A percentile compares a stretch with the other conserved stretches of the same genome.
These are phyloP conservation scores for Scaptodrosophila lebanonensis DNA, from an alignment of 1,140 invertebrate genomes.

Conservation along the genomic window DNA sequence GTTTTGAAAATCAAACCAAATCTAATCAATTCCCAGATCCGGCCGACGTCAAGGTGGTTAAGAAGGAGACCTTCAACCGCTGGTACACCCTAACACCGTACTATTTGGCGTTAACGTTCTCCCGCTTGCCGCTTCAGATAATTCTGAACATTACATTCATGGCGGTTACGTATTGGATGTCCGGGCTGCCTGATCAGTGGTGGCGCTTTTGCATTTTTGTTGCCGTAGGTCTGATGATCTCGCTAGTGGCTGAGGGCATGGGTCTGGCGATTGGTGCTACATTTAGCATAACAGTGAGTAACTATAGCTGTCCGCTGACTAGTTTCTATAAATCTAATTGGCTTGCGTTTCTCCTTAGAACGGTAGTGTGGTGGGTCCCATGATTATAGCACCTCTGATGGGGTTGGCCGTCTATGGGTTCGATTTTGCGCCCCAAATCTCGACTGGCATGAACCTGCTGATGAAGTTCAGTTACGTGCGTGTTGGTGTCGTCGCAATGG, in stretches of 20 bases:
- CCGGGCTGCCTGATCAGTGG: constrained; percentile 79
- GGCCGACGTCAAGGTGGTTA: constrained; percentile 86
- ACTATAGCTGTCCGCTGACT: not conserved
- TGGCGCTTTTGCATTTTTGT: constrained; percentile 80
- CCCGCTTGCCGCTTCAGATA: constrained; percentile 81
- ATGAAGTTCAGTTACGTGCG: constrained; percentile 82
- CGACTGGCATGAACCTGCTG: constrained; percentile 79
- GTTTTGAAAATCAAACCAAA: not conserved
- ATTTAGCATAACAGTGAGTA: constrained; percentile 82
- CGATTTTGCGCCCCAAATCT: constrained; percentile 81
- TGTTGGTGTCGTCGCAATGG: constrained; percentile 80
- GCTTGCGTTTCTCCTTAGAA: constrained; percentile 78
- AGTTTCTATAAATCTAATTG: not conserved
- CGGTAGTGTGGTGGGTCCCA: constrained; percentile 81
- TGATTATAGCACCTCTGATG: constrained; percentile 81
- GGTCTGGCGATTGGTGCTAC: constrained; percentile 82
- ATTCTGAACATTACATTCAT: constrained; percentile 80
- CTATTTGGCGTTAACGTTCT: constrained; percentile 86
- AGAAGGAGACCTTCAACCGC: constrained; percentile 89
- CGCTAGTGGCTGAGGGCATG: constrained; percentile 81
- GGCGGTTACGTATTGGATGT: constrained; percentile 80
- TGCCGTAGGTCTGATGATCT: constrained; percentile 79
- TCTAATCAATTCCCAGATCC: constrained; percentile 81
- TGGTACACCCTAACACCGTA: constrained; percentile 90
- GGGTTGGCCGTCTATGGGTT: constrained; percentile 83